Conservation (phyloP, 2,888 invertebrate species). For the Frankliniella intonsa region DNA sequence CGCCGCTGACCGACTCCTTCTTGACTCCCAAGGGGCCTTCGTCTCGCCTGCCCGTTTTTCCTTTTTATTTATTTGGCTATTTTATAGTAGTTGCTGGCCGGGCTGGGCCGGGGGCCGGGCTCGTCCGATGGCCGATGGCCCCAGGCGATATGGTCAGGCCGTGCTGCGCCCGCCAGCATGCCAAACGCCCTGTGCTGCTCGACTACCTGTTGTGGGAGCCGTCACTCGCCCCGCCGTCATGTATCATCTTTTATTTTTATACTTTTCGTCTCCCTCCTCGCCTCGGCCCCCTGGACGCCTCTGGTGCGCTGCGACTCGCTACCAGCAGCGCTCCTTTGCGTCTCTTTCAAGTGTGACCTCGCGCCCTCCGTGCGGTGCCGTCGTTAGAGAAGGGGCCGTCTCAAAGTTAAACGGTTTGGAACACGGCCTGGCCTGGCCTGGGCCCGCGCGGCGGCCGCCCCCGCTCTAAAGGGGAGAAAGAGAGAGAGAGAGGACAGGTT, state of each 20-base stretch:
- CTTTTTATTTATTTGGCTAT: background rate
- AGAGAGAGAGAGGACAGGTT: no score
- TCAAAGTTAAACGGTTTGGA: no score
- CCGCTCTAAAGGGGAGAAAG: background rate
- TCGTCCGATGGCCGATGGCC: background rate
- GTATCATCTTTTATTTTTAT: no score
- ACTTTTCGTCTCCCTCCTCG: no score
- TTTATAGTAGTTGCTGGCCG: background rate
- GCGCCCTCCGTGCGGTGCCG: no score
- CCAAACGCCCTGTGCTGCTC: background rate
- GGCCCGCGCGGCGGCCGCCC: background rate
- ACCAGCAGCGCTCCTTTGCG: no score
- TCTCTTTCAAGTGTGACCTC: no score
- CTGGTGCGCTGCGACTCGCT: no score
- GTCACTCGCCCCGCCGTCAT: no score
- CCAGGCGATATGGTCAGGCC: conserved; percentile 16
- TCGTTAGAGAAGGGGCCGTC: no score
- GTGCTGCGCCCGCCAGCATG: background rate
- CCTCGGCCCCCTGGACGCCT: no score
- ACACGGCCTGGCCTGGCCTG: background rate
- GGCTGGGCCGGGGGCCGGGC: background rate
- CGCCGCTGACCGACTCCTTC: background rate
- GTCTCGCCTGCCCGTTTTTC: background rate
- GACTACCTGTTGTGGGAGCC: background rate
- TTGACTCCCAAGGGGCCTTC: background rate